Percentiles rank a stretch among this genome's conserved stretches.
Evolutionary conservation across 2,888 invertebrate genomes (phyloP).

Genomic region (Mythimna vitellina): DNA sequence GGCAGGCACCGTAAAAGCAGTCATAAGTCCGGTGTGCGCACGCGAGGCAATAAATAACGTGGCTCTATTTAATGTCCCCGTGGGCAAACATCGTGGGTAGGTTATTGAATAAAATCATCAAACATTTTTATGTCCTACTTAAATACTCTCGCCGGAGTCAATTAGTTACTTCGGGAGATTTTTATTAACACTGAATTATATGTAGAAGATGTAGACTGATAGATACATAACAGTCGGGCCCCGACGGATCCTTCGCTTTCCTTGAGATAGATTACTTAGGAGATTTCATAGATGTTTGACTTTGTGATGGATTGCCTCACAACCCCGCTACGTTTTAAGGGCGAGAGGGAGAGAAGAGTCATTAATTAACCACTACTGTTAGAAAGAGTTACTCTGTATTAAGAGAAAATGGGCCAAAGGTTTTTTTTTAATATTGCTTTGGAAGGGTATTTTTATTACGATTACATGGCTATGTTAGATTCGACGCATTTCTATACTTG

Average conservation of each 20-base stretch:
- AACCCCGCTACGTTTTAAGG: slow-evolving; percentile 57
- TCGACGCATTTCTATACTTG: slow-evolving; percentile 18
- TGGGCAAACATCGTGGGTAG: slow-evolving; percentile 70
- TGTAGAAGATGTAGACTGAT: slow-evolving; percentile 27
- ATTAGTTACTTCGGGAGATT: slow-evolving; percentile 33
- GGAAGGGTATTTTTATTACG: slow-evolving; percentile 27
- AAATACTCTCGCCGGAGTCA: slow-evolving; percentile 21
- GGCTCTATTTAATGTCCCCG: slow-evolving; percentile 77
- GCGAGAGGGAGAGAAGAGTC: slow-evolving; percentile 56
- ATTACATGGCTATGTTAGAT: slow-evolving; percentile 24
- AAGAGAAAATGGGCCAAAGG: slow-evolving; percentile 36
- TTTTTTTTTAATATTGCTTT: slow-evolving; percentile 27
- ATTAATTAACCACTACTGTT: slow-evolving; percentile 66
- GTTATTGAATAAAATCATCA: slow-evolving; percentile 76
- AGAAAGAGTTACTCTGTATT: slow-evolving; percentile 48
- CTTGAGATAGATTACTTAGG: slow-evolving; percentile 70
- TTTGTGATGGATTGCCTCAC: slow-evolving; percentile 74
- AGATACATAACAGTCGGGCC: slow-evolving; percentile 27
- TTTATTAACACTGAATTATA: slow-evolving; percentile 31
- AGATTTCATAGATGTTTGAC: slow-evolving; percentile 78
- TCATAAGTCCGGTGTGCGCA: slow-evolving; percentile 80
- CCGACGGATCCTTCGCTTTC: slow-evolving; percentile 52
- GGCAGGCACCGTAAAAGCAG: slow-evolving; percentile 84
- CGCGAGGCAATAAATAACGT: slow-evolving; percentile 82
- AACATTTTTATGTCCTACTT: slow-evolving; percentile 56